Evolutionary conservation across 2,113 vertebrate genomes (phyloP).

Genomic region (Halcyon senegalensis): DNA sequence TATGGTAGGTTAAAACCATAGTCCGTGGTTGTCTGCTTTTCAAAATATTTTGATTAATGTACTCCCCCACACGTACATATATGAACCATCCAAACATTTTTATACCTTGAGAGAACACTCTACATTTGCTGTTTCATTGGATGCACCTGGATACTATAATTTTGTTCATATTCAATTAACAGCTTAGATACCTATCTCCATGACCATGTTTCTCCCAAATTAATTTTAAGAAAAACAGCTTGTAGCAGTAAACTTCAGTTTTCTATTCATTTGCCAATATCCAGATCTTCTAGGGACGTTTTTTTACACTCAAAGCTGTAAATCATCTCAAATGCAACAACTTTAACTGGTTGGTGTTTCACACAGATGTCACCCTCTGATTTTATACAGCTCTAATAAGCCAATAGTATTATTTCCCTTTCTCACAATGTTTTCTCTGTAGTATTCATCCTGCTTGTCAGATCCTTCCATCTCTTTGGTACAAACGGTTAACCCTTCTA

Average conservation of each 20-base stretch:
- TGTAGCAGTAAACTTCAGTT: neutral
- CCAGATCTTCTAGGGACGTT: neutral
- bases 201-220: neutral
- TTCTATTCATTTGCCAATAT: neutral
- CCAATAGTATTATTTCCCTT: neutral
- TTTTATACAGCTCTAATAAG: neutral
- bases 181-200: neutral
- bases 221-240: neutral
- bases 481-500: neutral
- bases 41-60: neutral
- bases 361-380: neutral
- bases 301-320: neutral
- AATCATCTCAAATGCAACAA: neutral
- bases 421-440: neutral
- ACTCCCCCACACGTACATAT: rapidly evolving
- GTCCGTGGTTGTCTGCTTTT: neutral
- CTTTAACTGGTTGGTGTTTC: neutral
- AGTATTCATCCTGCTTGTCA: neutral
- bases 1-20: neutral
- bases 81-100: neutral
- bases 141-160: neutral
- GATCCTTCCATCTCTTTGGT: neutral
- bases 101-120: neutral
- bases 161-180: neutral
- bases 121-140: neutral